Conservation (phyloP, 2,888 invertebrate genomes). For the Melieria omissa region DNA sequence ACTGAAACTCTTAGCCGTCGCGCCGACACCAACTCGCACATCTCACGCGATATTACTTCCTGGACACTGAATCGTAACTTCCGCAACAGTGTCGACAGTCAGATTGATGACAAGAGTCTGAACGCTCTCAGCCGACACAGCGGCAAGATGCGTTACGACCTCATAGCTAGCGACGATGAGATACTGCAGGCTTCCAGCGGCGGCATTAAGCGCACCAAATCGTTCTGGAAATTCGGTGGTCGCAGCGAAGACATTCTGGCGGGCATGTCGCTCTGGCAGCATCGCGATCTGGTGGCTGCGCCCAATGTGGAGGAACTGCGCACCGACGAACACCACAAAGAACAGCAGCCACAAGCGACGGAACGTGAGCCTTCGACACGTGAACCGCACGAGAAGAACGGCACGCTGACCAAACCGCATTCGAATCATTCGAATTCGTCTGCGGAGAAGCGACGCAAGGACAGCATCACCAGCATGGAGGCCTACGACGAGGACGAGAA, state of each 20-base stretch:
- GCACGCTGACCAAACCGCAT: constrained; percentile 56
- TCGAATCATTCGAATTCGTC: constrained; percentile 52
- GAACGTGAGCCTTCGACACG: constrained; percentile 39
- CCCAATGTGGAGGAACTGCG: constrained; percentile 57
- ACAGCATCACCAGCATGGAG: constrained; percentile 62
- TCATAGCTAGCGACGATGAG: constrained; percentile 64
- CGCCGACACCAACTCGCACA: constrained; percentile 59
- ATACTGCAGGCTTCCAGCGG: constrained; percentile 68
- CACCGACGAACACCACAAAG: constrained; percentile 42
- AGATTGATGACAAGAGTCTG: constrained; percentile 60
- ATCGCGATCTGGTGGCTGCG: constrained; percentile 79
- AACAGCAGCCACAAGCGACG: constrained; percentile 43
- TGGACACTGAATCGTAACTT: constrained; percentile 64
- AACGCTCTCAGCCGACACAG: constrained; percentile 51
- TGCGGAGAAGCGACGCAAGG: constrained; percentile 59
- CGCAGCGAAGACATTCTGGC: constrained; percentile 81
- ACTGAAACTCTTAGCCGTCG: constrained; percentile 43
- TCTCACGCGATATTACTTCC: constrained; percentile 60
- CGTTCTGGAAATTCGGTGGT: constrained; percentile 84
- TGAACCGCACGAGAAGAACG: constrained; percentile 43
- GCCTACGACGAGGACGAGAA: constrained; percentile 62
- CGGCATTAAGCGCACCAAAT: constrained; percentile 82
- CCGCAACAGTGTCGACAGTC: constrained; percentile 62
- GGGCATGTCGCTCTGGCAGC: constrained; percentile 89
- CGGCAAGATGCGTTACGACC: constrained; percentile 58